Conservation (phyloP, 92 coral and sea anemone genomes). For the Zoanthus sociatus region DNA sequence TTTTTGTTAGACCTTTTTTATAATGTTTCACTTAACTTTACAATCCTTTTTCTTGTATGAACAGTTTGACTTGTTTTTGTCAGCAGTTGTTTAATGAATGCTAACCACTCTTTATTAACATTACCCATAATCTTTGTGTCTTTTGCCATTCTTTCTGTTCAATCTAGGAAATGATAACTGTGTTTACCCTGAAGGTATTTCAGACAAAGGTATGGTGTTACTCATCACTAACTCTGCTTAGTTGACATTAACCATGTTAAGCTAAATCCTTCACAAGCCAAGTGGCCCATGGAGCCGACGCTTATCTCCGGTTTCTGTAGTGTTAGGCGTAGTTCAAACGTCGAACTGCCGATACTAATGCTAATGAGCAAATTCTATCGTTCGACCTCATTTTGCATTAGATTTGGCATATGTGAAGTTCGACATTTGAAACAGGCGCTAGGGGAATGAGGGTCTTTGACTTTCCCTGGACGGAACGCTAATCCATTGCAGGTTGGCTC, state of each 20-base stretch:
- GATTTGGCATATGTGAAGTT: too few species aligned
- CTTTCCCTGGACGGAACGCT: too few species aligned
- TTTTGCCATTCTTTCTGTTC: neutral
- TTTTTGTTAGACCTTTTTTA: neutral
- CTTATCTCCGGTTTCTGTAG: neutral
- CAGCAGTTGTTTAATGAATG: neutral
- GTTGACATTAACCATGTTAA: neutral
- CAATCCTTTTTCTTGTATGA: neutral
- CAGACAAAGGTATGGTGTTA: conserved; percentile 7
- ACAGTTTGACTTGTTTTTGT: neutral
- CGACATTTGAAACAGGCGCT: too few species aligned
- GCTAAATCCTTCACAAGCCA: neutral
- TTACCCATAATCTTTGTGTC: neutral
- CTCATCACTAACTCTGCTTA: neutral
- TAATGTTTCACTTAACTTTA: neutral
- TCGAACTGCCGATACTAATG: too few species aligned
- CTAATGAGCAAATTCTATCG: too few species aligned
- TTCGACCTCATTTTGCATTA: too few species aligned
- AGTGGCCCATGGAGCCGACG: too few species aligned
- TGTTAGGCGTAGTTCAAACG: neutral
- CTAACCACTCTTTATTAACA: neutral
- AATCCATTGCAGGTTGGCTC: too few species aligned
- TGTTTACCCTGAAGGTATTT: neutral
- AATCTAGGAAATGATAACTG: conserved; percentile 29
- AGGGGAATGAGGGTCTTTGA: too few species aligned